A percentile compares a stretch with the other conserved stretches of the same genome.
Conservation (phyloP, 2,888 invertebrate species). For the Hoplodrina blanda region DNA sequence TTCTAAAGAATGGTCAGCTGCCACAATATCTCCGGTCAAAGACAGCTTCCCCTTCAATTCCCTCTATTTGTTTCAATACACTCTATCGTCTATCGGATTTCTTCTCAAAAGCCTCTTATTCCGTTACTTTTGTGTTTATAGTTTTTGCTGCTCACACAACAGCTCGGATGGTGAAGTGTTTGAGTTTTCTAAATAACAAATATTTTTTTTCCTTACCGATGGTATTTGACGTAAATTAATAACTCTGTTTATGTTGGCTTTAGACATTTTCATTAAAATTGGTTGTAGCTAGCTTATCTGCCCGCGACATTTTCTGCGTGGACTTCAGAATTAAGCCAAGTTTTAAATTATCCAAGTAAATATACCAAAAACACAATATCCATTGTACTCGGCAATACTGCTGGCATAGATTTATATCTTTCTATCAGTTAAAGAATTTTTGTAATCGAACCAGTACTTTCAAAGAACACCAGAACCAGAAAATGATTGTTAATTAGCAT, state of each 20-base stretch:
- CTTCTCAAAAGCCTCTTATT: slow-evolving; percentile 75
- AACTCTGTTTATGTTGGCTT: background rate
- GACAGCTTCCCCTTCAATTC: slow-evolving; percentile 72
- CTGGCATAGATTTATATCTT: no score
- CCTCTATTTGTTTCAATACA: slow-evolving; percentile 75
- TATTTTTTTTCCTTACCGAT: slow-evolving; percentile 10
- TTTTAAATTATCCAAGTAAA: no score
- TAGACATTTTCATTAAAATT: background rate
- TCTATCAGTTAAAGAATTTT: no score
- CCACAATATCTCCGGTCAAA: slow-evolving; percentile 58
- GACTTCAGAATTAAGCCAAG: no score
- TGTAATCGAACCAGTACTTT: no score
- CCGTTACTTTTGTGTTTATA: slow-evolving; percentile 68
- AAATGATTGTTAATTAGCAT: no score
- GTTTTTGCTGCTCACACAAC: no score
- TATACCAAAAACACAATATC: no score
- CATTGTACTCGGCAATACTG: no score
- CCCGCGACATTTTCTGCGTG: no score
- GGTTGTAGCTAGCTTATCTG: background rate
- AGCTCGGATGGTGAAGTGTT: slow-evolving; percentile 37
- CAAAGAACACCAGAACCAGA: no score
- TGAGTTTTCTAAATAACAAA: slow-evolving; percentile 37
- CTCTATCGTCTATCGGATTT: slow-evolving; percentile 76
- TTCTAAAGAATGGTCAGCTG: slow-evolving; percentile 50
- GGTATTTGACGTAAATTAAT: slow-evolving; percentile 16